Percentiles rank a stretch among this genome's conserved stretches.
These are phyloP conservation scores for Malurus elegans DNA, from an alignment of 2,113 vertebrate genomes.

Conservation along the genomic window DNA sequence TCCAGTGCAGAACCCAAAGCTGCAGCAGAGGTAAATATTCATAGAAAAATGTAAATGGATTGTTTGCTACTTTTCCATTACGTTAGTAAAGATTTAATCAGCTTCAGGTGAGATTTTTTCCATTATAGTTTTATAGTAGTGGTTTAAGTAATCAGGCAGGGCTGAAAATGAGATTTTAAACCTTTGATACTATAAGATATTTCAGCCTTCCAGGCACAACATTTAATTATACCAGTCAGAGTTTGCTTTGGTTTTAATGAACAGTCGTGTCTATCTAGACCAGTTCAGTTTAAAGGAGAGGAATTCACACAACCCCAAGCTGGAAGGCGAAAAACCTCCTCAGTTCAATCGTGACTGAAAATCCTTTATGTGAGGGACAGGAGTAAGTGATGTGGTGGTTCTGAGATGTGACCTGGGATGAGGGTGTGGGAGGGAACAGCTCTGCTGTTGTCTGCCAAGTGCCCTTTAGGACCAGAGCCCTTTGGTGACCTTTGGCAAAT, in stretches of 20 bases:
- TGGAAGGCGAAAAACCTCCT: not conserved
- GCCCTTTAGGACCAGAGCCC: not conserved
- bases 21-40: not conserved
- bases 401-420: not conserved
- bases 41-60: conserved; percentile 12
- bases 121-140: conserved; percentile 12
- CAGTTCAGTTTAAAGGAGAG: not conserved
- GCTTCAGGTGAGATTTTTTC: conserved; percentile 1
- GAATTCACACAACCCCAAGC: not conserved
- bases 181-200: not conserved
- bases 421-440: not conserved
- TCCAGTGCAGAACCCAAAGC: not conserved
- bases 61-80: conserved; percentile 20
- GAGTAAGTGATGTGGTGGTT: not conserved
- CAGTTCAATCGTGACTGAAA: not conserved
- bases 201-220: conserved; percentile 16
- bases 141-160: not conserved
- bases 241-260: not conserved
- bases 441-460: not conserved
- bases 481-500: not conserved
- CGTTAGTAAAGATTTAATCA: conserved; percentile 6
- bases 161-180: conserved; percentile 4
- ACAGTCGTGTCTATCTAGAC: not conserved
- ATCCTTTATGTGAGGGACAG: not conserved
- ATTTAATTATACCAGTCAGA: not conserved